A percentile compares a stretch with the other conserved stretches of the same genome.
phyloP scores from a whole-genome alignment of 1,140 invertebrate genomes.

The Saccostrea cuccullata region DNA sequence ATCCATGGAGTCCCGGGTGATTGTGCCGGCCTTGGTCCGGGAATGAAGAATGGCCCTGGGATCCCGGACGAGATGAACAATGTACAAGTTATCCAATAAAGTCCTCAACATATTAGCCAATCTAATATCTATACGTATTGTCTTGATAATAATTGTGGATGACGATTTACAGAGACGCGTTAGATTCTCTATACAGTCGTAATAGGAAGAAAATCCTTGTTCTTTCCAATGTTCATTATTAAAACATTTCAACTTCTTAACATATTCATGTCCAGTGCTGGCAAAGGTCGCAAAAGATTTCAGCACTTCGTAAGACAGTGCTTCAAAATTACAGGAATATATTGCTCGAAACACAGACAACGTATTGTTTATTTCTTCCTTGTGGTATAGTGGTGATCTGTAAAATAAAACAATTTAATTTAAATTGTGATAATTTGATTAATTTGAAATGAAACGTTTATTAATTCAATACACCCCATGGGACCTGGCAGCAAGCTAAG shows the following conservation, averaged over 20 bases:
- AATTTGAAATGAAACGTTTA: too few species aligned
- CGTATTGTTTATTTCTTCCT: not conserved
- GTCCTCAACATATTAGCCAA: not conserved
- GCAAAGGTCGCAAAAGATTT: not conserved
- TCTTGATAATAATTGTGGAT: slow-evolving; percentile 3
- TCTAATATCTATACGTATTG: not conserved
- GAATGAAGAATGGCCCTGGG: slow-evolving; percentile 40
- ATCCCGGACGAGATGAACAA: slow-evolving; percentile 40
- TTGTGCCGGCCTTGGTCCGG: not conserved
- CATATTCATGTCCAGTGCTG: not conserved
- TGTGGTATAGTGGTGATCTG: not conserved
- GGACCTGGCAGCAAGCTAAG: not conserved
- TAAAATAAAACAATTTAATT: not conserved
- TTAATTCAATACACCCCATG: too few species aligned
- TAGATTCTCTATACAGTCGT: not conserved
- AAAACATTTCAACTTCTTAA: not conserved
- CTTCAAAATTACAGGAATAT: not conserved
- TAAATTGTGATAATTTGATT: too few species aligned
- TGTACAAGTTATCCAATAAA: not conserved
- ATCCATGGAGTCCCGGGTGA: not conserved
- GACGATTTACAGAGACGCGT: not conserved
- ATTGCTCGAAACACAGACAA: not conserved
- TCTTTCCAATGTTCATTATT: not conserved
- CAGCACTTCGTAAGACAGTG: not conserved
- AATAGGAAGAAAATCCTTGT: not conserved